Evolutionary conservation across 2,113 vertebrate species (phyloP).

Genomic region (Ascaphus truei): DNA sequence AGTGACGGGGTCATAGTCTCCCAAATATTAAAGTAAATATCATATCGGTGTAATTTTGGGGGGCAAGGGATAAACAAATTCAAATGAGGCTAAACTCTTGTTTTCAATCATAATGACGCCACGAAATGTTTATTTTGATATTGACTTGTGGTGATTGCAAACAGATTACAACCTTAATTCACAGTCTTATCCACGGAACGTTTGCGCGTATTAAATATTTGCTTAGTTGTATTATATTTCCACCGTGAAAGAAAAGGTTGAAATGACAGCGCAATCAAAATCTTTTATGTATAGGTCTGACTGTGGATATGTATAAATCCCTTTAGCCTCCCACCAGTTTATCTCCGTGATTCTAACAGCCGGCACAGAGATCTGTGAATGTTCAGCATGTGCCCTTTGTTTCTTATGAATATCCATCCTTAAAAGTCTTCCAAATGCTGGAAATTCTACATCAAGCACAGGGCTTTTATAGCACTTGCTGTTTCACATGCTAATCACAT

Average conservation of each 20-base stretch:
- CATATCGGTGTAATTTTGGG: too few species aligned
- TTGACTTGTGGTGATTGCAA: too few species aligned
- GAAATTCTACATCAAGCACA: constrained; percentile 8
- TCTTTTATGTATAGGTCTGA: constrained; percentile 6
- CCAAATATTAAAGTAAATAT: too few species aligned
- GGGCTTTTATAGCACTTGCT: not conserved
- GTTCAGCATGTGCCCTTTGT: not conserved
- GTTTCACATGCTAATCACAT: constrained; percentile 22
- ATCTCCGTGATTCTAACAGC: constrained; percentile 16
- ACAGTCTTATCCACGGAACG: too few species aligned
- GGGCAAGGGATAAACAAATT: too few species aligned
- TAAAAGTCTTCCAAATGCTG: not conserved
- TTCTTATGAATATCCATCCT: constrained; percentile 8
- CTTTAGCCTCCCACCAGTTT: not conserved
- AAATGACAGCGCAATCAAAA: constrained; percentile 8
- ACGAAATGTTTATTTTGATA: too few species aligned
- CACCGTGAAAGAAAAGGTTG: not conserved
- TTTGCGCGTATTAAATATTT: not conserved
- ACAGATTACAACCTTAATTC: too few species aligned
- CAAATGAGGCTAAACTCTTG: too few species aligned
- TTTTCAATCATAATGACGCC: too few species aligned
- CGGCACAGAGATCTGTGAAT: constrained; percentile 12
- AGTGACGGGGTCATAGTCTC: too few species aligned
- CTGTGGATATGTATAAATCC: not conserved
- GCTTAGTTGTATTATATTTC: not conserved